A percentile compares a stretch with the other conserved stretches of the same genome.
Evolutionary conservation across 2,797 vertebrate genomes (phyloP).

Genomic region (Myotis vivesi): DNA sequence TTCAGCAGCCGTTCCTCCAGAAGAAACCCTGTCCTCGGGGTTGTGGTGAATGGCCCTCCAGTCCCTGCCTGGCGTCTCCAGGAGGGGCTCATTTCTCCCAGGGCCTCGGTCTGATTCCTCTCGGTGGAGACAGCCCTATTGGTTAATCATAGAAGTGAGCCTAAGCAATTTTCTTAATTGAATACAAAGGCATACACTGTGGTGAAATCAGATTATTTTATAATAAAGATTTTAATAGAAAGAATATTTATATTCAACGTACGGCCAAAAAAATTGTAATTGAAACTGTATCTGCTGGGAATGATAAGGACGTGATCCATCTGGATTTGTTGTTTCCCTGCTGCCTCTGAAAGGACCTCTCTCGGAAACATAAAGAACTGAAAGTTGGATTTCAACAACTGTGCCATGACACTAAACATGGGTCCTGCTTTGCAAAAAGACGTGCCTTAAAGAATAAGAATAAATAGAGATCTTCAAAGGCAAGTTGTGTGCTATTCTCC

Average conservation of each 20-base stretch:
- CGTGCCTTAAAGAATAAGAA: neutral
- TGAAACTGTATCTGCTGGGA: conserved; percentile 10
- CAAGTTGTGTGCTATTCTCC: neutral
- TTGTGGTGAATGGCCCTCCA: neutral
- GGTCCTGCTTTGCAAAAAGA: neutral
- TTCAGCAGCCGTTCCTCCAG: neutral
- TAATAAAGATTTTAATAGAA: neutral
- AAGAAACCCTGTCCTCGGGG: neutral
- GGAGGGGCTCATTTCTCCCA: neutral
- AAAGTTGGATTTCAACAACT: neutral
- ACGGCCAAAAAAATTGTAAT: conserved; percentile 31
- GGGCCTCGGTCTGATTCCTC: neutral
- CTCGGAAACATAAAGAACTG: neutral
- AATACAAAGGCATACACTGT: neutral
- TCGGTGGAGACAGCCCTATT: neutral
- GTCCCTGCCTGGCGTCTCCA: neutral
- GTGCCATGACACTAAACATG: neutral
- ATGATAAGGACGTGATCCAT: neutral
- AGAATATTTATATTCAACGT: neutral
- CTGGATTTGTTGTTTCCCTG: conserved; percentile 30
- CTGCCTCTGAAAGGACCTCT: neutral
- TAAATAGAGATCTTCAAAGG: neutral
- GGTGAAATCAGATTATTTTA: neutral
- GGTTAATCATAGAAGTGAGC: neutral
- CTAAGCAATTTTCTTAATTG: neutral